Conservation (phyloP, 2,888 invertebrate species). For the Pherbina coryleti region DNA sequence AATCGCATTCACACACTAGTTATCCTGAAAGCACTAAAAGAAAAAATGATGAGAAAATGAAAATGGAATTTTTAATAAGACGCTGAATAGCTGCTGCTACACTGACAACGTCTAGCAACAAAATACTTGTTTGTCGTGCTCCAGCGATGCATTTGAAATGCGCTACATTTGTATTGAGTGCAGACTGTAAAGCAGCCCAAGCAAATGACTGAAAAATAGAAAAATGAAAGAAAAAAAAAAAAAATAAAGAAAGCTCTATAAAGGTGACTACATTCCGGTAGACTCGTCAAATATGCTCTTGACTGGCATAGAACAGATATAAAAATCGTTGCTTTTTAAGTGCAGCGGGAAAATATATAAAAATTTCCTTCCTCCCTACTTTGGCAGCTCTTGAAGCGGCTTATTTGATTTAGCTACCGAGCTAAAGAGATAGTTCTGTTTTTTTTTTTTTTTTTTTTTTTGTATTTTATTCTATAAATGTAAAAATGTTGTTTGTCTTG, state of each 20-base stretch:
- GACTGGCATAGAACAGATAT: neutral
- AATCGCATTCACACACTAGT: too few species aligned
- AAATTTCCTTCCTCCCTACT: neutral
- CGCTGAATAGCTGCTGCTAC: slow-evolving; percentile 1
- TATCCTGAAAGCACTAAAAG: too few species aligned
- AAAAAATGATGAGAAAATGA: slow-evolving; percentile 4
- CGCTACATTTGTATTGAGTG: neutral
- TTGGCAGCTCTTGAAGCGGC: neutral
- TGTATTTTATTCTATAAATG: neutral
- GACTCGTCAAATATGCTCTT: neutral
- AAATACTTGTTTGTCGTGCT: neutral
- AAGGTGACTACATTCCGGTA: neutral
- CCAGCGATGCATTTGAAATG: neutral
- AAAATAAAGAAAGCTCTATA: neutral
- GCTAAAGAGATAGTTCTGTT: neutral
- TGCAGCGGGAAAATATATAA: neutral
- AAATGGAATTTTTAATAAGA: slow-evolving; percentile 39
- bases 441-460: too few species aligned
- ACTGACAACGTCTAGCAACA: neutral
- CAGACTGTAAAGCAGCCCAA: neutral
- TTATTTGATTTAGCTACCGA: neutral
- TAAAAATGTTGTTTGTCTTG: neutral
- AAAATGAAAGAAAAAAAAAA: neutral
- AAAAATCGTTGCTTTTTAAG: neutral
- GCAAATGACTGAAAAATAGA: too few species aligned